Conservation (phyloP, 2,113 vertebrate species). For the Mellivora capensis region DNA sequence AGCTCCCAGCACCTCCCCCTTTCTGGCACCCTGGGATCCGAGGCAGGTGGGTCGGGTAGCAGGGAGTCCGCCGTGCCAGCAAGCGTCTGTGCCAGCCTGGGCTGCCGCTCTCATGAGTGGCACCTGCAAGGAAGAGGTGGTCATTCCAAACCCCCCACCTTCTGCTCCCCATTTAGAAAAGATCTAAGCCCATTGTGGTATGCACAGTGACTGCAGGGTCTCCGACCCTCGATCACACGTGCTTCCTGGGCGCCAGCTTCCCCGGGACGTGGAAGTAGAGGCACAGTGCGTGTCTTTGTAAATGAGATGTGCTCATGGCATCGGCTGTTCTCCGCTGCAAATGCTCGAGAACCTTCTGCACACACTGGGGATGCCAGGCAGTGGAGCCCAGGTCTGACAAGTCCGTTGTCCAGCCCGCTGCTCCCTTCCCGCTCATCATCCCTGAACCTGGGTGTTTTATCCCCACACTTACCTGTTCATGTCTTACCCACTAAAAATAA, state of each 20-base stretch:
- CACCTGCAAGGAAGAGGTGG: background rate
- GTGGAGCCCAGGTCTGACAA: background rate
- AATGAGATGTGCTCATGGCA: background rate
- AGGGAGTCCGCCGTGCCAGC: background rate
- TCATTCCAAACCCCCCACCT: background rate
- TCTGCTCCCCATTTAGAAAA: background rate
- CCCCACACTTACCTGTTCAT: background rate
- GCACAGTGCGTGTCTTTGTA: background rate
- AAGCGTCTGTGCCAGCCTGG: background rate
- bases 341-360: background rate
- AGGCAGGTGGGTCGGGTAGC: background rate
- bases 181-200: background rate
- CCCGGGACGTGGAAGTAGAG: rapidly evolving
- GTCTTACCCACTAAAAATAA: background rate
- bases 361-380: background rate
- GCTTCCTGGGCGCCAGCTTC: background rate
- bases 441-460: background rate
- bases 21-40: background rate
- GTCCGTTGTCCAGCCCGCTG: background rate
- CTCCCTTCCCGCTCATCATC: background rate
- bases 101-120: background rate
- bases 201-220: background rate
- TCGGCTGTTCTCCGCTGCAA: background rate
- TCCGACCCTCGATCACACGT: background rate
- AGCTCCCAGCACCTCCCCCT: background rate